Percentiles rank a stretch among this genome's conserved stretches.
Evolutionary conservation across 2,888 invertebrate species (phyloP).

Genomic region (Microctonus aethiopoides): DNA sequence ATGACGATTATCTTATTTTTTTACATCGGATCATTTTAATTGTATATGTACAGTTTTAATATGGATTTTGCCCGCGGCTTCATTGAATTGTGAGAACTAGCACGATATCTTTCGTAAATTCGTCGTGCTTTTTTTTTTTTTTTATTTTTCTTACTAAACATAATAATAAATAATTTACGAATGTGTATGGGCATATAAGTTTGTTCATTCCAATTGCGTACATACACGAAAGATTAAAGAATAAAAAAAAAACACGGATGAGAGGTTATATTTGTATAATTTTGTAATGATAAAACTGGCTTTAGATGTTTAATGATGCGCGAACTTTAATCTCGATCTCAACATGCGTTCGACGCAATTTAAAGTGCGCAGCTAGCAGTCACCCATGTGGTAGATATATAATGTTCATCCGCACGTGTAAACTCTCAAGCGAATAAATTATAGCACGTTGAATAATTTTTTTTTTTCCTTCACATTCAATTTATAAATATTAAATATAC

Average conservation of each 20-base stretch:
- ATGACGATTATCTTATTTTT: not conserved
- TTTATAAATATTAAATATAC: slow-evolving; percentile 67
- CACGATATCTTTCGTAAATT: slow-evolving; percentile 15
- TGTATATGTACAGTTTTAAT: not conserved
- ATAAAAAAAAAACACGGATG: not conserved
- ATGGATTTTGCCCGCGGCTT: not conserved
- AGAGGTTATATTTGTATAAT: not conserved
- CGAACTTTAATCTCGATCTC: not conserved
- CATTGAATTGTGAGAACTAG: slow-evolving; percentile 19
- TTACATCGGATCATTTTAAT: not conserved
- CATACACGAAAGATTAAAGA: not conserved
- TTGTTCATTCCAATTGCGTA: not conserved
- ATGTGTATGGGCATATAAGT: not conserved
- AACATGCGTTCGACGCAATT: not conserved
- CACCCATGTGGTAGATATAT: not conserved
- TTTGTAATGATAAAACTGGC: not conserved
- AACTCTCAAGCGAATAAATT: not conserved
- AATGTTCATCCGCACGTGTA: not conserved
- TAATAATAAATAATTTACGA: not conserved
- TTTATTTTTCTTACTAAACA: not conserved
- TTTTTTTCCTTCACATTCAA: not conserved
- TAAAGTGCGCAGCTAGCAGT: not conserved
- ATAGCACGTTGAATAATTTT: not conserved
- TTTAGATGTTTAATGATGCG: not conserved
- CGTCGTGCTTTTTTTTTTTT: not conserved